phyloP scores from a whole-genome alignment of 2,888 invertebrate genomes.

The Linnaemya vulpina region DNA sequence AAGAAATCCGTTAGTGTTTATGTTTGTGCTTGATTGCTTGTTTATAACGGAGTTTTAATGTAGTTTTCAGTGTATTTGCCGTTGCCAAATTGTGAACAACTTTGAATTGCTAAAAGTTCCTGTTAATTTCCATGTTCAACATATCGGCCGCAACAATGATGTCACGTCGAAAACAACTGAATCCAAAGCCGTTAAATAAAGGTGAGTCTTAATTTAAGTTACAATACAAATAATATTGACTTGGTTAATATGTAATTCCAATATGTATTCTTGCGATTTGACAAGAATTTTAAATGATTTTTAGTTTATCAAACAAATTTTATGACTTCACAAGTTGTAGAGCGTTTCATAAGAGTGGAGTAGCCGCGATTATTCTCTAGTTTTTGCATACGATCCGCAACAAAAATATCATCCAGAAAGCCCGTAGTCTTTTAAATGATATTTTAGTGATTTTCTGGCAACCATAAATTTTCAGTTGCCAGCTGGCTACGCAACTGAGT shows the following conservation, averaged over 20 bases:
- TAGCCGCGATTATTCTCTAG: too few relatives aligned
- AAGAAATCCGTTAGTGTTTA: constrained; percentile 3
- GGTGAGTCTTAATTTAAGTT: constrained; percentile 89
- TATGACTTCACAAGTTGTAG: too few relatives aligned
- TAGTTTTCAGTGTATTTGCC: constrained; percentile 63
- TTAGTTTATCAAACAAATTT: too few relatives aligned
- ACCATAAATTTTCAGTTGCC: too few relatives aligned
- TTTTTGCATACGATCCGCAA: too few relatives aligned
- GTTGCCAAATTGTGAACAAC: constrained; percentile 34
- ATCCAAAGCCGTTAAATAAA: constrained; percentile 95
- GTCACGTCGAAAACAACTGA: constrained; percentile 98
- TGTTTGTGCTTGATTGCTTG: constrained; percentile 8
- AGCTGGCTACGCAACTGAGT: too few relatives aligned
- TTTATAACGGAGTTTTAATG: constrained; percentile 71
- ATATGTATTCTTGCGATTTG: too few relatives aligned
- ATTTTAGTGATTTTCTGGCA: too few relatives aligned
- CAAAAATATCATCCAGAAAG: too few relatives aligned
- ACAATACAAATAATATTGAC: not conserved
- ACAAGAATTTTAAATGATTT: not conserved
- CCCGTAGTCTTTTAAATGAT: too few relatives aligned
- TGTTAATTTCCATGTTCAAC: constrained; percentile 75
- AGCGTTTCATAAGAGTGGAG: too few relatives aligned
- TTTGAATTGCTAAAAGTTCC: constrained; percentile 59
- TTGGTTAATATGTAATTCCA: too few relatives aligned
- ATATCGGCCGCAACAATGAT: constrained; percentile 83